phyloP scores from a whole-genome alignment of 2,888 invertebrate genomes.

The Apotomis betuletana region DNA sequence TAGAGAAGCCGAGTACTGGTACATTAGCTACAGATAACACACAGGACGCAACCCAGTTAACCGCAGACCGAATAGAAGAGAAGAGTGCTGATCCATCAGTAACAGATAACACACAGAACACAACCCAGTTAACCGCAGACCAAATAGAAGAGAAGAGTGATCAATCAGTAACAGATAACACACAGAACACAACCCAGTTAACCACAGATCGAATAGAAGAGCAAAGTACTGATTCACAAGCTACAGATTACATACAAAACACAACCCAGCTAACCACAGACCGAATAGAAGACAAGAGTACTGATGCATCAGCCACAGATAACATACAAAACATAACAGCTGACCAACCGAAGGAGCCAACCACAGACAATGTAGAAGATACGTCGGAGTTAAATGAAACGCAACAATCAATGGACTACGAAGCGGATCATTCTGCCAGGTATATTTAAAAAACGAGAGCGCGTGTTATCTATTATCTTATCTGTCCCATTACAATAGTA shows the following conservation, averaged over 20 bases:
- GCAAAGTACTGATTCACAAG: background rate
- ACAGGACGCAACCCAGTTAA: background rate
- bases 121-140: background rate
- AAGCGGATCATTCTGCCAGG: conserved; percentile 63
- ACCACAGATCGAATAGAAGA: background rate
- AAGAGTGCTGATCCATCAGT: too few species aligned
- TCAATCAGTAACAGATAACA: background rate
- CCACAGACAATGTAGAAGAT: conserved; percentile 8
- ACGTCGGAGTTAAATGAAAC: conserved; percentile 35
- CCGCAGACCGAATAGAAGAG: background rate
- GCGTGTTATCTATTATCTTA: too few species aligned
- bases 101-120: background rate
- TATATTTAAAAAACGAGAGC: conserved; percentile 35
- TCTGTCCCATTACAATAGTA: too few species aligned
- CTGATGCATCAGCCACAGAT: background rate
- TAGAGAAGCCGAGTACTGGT: background rate
- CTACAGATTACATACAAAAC: background rate
- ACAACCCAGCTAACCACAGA: background rate
- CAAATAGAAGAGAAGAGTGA: background rate
- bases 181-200: background rate
- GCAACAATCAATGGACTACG: conserved; percentile 50
- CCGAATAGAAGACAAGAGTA: background rate
- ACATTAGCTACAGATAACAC: background rate
- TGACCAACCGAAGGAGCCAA: background rate
- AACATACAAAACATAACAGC: background rate